phyloP scores from a whole-genome alignment of 2,113 vertebrate genomes.

The Hystrix cristata region DNA sequence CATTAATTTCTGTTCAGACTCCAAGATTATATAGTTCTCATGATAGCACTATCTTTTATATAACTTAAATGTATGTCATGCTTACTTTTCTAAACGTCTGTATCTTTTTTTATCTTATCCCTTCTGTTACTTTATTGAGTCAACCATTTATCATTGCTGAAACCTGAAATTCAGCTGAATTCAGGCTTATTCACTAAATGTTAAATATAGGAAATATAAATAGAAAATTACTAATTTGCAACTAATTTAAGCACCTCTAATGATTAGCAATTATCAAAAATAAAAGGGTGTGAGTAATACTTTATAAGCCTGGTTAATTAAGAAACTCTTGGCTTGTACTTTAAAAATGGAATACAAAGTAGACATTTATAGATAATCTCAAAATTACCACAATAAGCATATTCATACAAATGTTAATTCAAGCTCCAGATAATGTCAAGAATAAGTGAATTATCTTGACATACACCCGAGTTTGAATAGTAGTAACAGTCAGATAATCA shows the following conservation, averaged over 20 bases:
- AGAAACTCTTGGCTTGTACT: slow-evolving; percentile 64
- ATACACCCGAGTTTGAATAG: background rate
- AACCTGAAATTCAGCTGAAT: slow-evolving; percentile 62
- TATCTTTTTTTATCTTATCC: background rate
- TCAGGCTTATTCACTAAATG: slow-evolving; percentile 67
- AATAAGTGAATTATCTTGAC: slow-evolving; percentile 49
- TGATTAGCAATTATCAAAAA: slow-evolving; percentile 77
- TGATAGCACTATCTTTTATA: background rate
- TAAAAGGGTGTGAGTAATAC: slow-evolving; percentile 72
- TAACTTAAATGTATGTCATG: background rate
- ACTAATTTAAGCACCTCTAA: slow-evolving; percentile 75
- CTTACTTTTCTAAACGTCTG: background rate
- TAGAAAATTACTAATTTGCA: slow-evolving; percentile 71
- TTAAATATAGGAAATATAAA: slow-evolving; percentile 63
- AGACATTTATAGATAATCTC: slow-evolving; percentile 69
- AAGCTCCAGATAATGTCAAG: slow-evolving; percentile 62
- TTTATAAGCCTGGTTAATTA: slow-evolving; percentile 72
- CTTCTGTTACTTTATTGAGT: slow-evolving; percentile 46
- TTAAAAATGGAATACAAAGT: slow-evolving; percentile 67
- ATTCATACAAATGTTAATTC: slow-evolving; percentile 63
- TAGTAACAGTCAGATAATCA: background rate
- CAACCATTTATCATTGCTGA: slow-evolving; percentile 47
- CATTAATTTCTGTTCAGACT: slow-evolving; percentile 13
- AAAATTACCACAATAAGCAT: slow-evolving; percentile 65
- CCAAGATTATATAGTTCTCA: background rate